Percentiles rank a stretch among this genome's conserved stretches.
phyloP scores from a whole-genome alignment of 1,140 invertebrate species.

The Phthorimaea operculella region DNA sequence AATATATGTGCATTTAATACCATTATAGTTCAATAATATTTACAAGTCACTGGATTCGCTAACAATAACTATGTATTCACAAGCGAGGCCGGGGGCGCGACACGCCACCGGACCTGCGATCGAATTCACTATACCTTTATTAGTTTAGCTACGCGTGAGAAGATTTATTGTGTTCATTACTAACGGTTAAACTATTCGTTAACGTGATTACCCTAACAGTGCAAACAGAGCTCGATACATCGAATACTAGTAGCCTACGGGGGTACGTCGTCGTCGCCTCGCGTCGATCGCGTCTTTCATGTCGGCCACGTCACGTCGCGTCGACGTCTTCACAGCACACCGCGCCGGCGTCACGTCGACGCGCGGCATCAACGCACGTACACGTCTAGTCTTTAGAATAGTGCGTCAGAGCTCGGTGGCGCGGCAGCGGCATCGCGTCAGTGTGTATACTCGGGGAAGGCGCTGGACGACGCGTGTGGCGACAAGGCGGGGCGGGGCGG shows the following conservation, averaged over 20 bases:
- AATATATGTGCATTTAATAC: constrained; percentile 35
- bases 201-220: constrained; percentile 35
- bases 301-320: constrained; percentile 6
- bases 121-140: constrained; percentile 25
- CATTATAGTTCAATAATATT: constrained; percentile 32
- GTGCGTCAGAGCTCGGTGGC: constrained; percentile 27
- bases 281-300: constrained; percentile 6
- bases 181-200: constrained; percentile 36
- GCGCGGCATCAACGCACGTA: constrained; percentile 5
- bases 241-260: constrained; percentile 22
- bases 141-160: constrained; percentile 32
- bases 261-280: constrained; percentile 3
- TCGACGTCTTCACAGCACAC: constrained; percentile 10
- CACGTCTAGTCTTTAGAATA: constrained; percentile 2
- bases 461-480: constrained; percentile 8
- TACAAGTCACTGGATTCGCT: constrained; percentile 29
- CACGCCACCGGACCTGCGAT: constrained; percentile 25
- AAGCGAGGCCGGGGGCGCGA: constrained; percentile 25
- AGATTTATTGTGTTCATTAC: constrained; percentile 32
- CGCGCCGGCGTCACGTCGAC: constrained; percentile 15
- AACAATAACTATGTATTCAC: constrained; percentile 35
- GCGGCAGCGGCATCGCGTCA: constrained; percentile 21
- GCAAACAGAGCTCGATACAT: constrained; percentile 29
- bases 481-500: constrained; percentile 33
- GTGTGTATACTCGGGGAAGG: constrained; percentile 5